These are phyloP conservation scores for Bothrops jararaca DNA, from an alignment of 2,113 vertebrate genomes.

Conservation along the genomic window DNA sequence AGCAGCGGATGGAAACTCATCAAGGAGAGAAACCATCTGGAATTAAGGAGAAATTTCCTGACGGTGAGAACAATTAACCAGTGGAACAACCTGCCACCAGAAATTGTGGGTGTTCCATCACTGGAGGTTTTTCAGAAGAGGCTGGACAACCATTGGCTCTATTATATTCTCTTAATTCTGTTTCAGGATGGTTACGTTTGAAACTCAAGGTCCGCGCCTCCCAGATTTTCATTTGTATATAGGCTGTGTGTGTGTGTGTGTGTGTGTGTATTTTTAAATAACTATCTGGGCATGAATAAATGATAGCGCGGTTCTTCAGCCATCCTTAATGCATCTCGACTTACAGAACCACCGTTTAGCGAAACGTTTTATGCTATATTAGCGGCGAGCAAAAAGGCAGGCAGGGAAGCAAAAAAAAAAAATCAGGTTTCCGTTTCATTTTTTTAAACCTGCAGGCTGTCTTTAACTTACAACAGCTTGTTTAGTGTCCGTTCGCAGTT, in stretches of 20 bases:
- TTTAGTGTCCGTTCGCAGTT: too few relatives aligned
- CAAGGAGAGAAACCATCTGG: too few relatives aligned
- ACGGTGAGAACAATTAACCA: too few relatives aligned
- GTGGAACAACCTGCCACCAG: too few relatives aligned
- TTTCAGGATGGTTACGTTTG: neutral
- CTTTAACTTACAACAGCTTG: too few relatives aligned
- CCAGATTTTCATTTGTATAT: slow-evolving; percentile 15
- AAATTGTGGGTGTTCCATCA: too few relatives aligned
- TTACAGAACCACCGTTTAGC: slow-evolving; percentile 49
- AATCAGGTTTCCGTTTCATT: neutral
- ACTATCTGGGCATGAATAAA: slow-evolving; percentile 33
- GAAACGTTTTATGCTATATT: slow-evolving; percentile 37
- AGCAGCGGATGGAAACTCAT: too few relatives aligned
- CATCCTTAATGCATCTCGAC: slow-evolving; percentile 9
- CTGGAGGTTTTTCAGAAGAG: too few relatives aligned
- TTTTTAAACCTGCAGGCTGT: neutral
- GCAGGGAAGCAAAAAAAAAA: neutral
- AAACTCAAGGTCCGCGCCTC: neutral
- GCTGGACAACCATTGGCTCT: too few relatives aligned
- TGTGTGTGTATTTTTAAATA: neutral
- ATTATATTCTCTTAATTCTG: too few relatives aligned
- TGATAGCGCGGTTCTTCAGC: slow-evolving; percentile 29
- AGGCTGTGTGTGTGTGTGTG: neutral
- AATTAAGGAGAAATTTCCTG: too few relatives aligned
- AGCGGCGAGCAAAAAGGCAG: neutral